These are phyloP conservation scores for Scaptomyza polygonia DNA, from an alignment of 2,888 invertebrate species.

Conservation along the genomic window DNA sequence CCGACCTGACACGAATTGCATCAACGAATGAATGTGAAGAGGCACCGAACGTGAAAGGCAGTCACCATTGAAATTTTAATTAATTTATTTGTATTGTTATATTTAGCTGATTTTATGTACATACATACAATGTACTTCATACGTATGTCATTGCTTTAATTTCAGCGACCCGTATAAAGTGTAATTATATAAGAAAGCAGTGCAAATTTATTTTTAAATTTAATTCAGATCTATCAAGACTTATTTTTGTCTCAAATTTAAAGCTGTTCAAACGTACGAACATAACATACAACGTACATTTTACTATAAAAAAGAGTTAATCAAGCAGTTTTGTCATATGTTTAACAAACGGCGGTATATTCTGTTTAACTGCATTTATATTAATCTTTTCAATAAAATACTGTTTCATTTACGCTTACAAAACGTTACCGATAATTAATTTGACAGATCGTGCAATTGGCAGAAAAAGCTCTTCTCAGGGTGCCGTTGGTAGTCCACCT, in stretches of 20 bases:
- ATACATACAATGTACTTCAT: no score
- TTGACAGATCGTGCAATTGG: no score
- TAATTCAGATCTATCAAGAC: no score
- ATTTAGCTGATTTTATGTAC: constrained; percentile 20
- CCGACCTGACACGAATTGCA: constrained; percentile 36
- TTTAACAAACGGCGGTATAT: no score
- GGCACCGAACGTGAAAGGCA: constrained; percentile 33
- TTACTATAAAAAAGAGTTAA: no score
- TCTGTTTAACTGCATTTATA: neutral
- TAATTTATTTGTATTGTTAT: constrained; percentile 20
- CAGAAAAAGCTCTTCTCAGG: no score
- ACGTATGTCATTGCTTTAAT: constrained; percentile 35
- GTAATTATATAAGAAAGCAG: constrained; percentile 2
- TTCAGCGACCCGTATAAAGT: constrained; percentile 11
- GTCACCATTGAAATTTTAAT: constrained; percentile 32
- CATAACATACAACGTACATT: no score
- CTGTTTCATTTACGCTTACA: neutral
- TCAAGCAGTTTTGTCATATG: no score
- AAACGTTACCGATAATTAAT: no score
- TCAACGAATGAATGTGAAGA: constrained; percentile 55
- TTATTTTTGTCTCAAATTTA: no score
- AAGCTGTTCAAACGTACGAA: no score
- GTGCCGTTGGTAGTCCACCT: no score
- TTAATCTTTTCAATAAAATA: neutral
- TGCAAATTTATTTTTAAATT: neutral